phyloP scores from a whole-genome alignment of 1,140 invertebrate genomes.

The Ceratina calcarata region DNA sequence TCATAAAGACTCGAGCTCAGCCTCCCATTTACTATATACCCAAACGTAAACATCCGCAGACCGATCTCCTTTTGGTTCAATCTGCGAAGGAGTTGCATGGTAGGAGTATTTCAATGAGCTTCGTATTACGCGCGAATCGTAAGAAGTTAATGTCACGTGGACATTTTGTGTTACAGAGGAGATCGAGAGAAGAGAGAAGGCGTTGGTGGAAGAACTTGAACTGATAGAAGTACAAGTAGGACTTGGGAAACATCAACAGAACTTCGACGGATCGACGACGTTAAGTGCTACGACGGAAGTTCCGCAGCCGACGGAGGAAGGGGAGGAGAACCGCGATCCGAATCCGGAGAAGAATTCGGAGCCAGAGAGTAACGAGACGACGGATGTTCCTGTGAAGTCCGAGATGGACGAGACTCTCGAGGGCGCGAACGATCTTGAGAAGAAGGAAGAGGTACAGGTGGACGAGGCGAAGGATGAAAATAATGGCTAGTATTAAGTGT shows the following conservation, averaged over 20 bases:
- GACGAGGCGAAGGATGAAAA: conserved; percentile 66
- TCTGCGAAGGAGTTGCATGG: conserved; percentile 83
- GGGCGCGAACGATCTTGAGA: conserved; percentile 57
- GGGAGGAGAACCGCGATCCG: conserved; percentile 78
- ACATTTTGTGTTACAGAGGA: conserved; percentile 68
- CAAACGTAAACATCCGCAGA: conserved; percentile 84
- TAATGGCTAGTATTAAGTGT: conserved; percentile 73
- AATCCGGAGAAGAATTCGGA: conserved; percentile 75
- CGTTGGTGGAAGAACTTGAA: conserved; percentile 78
- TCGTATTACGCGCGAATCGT: not conserved
- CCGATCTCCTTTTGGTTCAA: conserved; percentile 81
- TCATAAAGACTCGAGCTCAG: conserved; percentile 93
- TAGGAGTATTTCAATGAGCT: conserved; percentile 68
- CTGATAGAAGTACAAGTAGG: conserved; percentile 74
- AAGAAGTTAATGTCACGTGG: conserved; percentile 10
- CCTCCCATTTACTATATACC: conserved; percentile 94
- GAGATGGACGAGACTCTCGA: conserved; percentile 65
- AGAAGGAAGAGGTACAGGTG: conserved; percentile 61
- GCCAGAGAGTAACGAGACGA: conserved; percentile 42
- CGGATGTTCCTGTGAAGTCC: conserved; percentile 47
- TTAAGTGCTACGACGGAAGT: conserved; percentile 51
- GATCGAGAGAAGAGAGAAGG: conserved; percentile 80
- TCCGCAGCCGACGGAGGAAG: conserved; percentile 64
- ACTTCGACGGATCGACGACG: conserved; percentile 60
- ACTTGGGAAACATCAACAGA: conserved; percentile 69